Percentiles rank a stretch among this genome's conserved stretches.
phyloP scores from a whole-genome alignment of 2,113 vertebrate species.

The rat (Rattus norvegicus) region DNA sequence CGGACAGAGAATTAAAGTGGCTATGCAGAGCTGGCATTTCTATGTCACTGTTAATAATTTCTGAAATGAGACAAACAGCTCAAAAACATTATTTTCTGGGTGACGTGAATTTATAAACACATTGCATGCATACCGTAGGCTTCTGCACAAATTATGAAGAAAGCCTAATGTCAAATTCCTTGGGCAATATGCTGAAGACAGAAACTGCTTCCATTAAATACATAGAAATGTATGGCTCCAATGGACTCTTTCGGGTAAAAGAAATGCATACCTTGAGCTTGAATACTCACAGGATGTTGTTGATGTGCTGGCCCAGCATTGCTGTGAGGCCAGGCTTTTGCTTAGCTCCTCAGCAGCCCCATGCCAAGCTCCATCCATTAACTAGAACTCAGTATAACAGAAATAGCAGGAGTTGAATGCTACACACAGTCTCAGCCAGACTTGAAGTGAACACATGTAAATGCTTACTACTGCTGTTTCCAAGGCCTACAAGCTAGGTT shows the following conservation, averaged over 20 bases:
- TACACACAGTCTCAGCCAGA: not conserved
- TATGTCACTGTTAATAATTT: not conserved
- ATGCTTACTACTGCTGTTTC: not conserved
- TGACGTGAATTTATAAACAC: not conserved
- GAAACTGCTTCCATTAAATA: slow-evolving; percentile 7
- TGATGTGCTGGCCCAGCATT: not conserved
- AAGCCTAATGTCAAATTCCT: not conserved
- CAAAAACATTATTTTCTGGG: not conserved
- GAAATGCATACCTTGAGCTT: not conserved
- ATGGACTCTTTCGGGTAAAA: not conserved
- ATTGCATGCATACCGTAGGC: not conserved
- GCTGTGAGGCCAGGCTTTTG: not conserved
- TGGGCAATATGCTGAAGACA: slow-evolving; percentile 18
- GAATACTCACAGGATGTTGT: not conserved
- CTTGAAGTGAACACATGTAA: not conserved
- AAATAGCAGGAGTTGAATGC: not conserved
- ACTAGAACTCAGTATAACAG: not conserved
- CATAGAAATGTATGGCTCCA: not conserved
- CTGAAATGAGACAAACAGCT: not conserved
- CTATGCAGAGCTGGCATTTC: not conserved
- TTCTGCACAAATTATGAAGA: not conserved
- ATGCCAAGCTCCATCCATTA: not conserved
- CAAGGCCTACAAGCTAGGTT: not conserved
- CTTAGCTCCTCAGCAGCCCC: not conserved
- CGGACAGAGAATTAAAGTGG: not conserved